Evolutionary conservation across 2,797 vertebrate genomes (phyloP).

Genomic region (Remorina albescens): DNA sequence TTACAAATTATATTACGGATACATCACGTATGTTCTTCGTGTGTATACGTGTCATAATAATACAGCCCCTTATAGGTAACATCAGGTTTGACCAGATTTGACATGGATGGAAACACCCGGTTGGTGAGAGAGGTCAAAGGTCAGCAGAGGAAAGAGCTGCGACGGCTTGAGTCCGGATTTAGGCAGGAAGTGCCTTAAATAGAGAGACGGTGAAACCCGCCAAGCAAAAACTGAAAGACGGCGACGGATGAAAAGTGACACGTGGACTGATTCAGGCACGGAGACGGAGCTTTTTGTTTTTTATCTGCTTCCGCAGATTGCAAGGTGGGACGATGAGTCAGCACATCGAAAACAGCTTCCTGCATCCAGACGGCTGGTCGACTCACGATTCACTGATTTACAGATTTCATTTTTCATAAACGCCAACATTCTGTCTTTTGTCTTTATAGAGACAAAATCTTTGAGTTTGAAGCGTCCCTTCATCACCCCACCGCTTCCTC

Average conservation of each 20-base stretch:
- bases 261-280: neutral
- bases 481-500: no score
- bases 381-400: no score
- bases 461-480: no score
- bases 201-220: slow-evolving; percentile 24
- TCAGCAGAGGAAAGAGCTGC: no score
- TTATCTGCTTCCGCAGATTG: slow-evolving; percentile 30
- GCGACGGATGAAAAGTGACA: slow-evolving; percentile 32
- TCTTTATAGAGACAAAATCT: no score
- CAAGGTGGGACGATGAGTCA: slow-evolving; percentile 49
- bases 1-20: no score
- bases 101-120: no score
- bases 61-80: no score
- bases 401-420: neutral
- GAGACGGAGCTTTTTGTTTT: neutral
- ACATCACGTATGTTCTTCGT: no score
- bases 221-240: slow-evolving; percentile 21
- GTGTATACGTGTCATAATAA: no score
- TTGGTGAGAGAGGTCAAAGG: no score
- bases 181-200: slow-evolving; percentile 28
- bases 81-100: no score
- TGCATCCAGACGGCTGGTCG: neutral
- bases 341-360: slow-evolving; percentile 33
- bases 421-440: neutral
- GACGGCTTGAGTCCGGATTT: slow-evolving; percentile 39